Percentiles rank a stretch among this genome's conserved stretches.
Evolutionary conservation across 2,797 vertebrate species (phyloP).

Genomic region (Micrastur ruficollis): DNA sequence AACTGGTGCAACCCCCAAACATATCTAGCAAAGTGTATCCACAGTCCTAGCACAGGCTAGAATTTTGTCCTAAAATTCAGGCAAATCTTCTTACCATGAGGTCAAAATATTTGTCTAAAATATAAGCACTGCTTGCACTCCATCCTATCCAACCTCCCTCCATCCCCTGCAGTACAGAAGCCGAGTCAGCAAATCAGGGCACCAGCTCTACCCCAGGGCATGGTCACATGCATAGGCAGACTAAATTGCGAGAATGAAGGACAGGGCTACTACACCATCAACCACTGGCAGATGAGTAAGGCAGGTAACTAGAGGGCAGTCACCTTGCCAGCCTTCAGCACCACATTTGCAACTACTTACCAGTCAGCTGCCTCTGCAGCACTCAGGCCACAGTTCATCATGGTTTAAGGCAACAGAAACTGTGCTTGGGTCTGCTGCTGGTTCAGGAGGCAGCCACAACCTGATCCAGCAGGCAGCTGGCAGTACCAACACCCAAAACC

Average conservation of each 20-base stretch:
- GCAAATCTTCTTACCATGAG: not conserved
- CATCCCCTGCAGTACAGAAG: not conserved
- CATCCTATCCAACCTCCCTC: not conserved
- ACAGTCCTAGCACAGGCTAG: not conserved
- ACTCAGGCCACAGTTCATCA: not conserved
- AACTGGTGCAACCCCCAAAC: not conserved
- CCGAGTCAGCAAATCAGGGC: not conserved
- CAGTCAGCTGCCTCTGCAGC: not conserved
- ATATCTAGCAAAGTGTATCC: not conserved
- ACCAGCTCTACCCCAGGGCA: not conserved
- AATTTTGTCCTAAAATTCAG: not conserved
- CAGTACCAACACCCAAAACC: not conserved
- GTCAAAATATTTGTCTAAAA: not conserved
- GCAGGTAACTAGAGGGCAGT: not conserved
- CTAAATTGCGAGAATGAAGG: not conserved
- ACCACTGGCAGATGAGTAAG: not conserved
- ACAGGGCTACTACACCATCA: not conserved
- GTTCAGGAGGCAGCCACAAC: accelerated
- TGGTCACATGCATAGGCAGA: not conserved
- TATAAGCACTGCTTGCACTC: not conserved
- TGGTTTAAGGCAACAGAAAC: not conserved
- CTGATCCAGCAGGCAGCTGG: not conserved
- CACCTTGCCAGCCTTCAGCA: not conserved
- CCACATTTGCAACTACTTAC: not conserved
- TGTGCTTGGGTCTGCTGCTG: not conserved